Conservation (phyloP, 92 coral and sea anemone species). For the Umimayanthus kanabou region DNA sequence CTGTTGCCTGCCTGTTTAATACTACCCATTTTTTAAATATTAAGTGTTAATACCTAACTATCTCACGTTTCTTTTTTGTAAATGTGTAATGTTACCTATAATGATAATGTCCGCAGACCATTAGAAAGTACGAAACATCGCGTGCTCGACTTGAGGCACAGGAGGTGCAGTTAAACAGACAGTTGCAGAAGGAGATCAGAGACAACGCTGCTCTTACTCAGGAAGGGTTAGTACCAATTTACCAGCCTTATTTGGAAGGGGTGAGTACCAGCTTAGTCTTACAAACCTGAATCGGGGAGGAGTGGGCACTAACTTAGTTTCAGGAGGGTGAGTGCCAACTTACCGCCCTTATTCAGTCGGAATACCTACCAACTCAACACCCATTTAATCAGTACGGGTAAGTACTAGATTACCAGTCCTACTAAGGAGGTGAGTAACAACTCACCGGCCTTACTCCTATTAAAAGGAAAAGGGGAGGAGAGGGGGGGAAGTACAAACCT, state of each 20-base stretch:
- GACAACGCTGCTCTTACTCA: conserved; percentile 88
- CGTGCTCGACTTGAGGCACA: conserved; percentile 86
- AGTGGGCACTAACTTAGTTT: no score
- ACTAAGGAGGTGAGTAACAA: conserved; percentile 80
- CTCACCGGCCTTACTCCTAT: neutral
- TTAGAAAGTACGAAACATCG: conserved; percentile 90
- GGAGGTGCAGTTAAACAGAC: conserved; percentile 87
- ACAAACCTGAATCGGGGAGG: neutral
- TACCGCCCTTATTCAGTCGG: conserved; percentile 73
- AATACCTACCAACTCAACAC: conserved; percentile 53
- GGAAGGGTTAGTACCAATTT: conserved; percentile 78
- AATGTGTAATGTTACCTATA: neutral
- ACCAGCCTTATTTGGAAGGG: neutral
- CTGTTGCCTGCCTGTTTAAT: neutral
- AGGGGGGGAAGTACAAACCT: no score
- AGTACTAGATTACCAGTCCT: conserved; percentile 1
- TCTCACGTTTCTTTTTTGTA: neutral
- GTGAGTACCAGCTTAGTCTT: neutral
- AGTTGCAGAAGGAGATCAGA: conserved; percentile 89
- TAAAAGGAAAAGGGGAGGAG: no score
- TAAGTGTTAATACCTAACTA: neutral
- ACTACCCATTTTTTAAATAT: no score
- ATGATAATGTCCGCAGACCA: conserved; percentile 38
- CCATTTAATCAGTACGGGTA: conserved; percentile 86
- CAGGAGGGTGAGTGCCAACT: no score